Evolutionary conservation across 2,888 invertebrate species (phyloP).

Genomic region (Bombyx huttoni): DNA sequence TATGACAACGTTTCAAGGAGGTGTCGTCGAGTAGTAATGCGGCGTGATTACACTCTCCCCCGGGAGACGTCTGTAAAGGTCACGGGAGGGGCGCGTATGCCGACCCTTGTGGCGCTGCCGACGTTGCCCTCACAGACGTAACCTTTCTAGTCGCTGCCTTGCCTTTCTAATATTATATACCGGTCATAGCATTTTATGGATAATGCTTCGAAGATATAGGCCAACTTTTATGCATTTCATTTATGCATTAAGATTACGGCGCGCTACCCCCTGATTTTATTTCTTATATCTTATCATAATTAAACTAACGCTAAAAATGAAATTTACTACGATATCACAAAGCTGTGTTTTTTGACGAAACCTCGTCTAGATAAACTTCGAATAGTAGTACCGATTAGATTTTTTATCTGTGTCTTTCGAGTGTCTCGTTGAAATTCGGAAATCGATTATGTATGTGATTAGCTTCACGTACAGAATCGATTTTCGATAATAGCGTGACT

Average conservation of each 20-base stretch:
- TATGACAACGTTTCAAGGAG: slow-evolving; percentile 26
- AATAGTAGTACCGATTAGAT: too few relatives aligned
- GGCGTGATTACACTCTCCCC: slow-evolving; percentile 33
- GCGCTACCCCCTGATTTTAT: not conserved
- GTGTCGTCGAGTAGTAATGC: slow-evolving; percentile 34
- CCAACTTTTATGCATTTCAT: slow-evolving; percentile 23
- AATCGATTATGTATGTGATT: too few relatives aligned
- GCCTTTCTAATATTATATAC: slow-evolving; percentile 17
- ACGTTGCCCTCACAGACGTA: slow-evolving; percentile 20
- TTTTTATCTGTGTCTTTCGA: too few relatives aligned
- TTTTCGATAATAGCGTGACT: too few relatives aligned
- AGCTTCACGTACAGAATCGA: too few relatives aligned
- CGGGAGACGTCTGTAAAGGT: slow-evolving; percentile 41
- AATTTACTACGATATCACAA: too few relatives aligned
- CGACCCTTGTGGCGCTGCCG: slow-evolving; percentile 14
- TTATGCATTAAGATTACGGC: not conserved
- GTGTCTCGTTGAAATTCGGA: too few relatives aligned
- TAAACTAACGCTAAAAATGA: too few relatives aligned
- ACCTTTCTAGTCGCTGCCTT: slow-evolving; percentile 34
- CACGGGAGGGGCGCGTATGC: slow-evolving; percentile 27
- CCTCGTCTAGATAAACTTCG: too few relatives aligned
- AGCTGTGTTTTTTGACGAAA: too few relatives aligned
- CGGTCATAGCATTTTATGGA: slow-evolving; percentile 41
- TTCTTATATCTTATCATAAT: too few relatives aligned
- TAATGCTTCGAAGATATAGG: slow-evolving; percentile 25